Evolutionary conservation across 2,113 vertebrate genomes (phyloP).

Genomic region (Dendrocopos noguchii): DNA sequence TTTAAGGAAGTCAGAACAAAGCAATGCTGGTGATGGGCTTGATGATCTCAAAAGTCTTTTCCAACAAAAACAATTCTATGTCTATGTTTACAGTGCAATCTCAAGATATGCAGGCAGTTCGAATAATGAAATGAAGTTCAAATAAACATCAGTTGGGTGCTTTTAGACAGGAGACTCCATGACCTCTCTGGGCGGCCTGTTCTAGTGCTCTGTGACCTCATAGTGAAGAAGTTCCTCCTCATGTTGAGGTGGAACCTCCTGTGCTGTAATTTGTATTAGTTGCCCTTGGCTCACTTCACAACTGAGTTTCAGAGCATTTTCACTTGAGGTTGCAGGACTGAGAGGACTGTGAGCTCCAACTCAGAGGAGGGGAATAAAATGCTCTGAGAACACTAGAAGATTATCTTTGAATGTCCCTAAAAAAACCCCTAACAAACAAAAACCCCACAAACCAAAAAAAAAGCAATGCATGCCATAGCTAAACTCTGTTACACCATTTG

Average conservation of each 20-base stretch:
- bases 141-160: background rate
- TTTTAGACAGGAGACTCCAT: background rate
- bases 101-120: background rate
- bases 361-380: background rate
- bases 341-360: background rate
- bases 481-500: background rate
- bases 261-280: no score
- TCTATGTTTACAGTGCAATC: background rate
- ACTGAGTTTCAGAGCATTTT: background rate
- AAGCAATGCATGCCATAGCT: background rate
- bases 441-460: background rate
- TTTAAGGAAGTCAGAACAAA: background rate
- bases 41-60: no score
- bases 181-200: no score
- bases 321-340: background rate
- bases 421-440: background rate
- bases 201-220: no score
- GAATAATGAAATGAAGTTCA: background rate
- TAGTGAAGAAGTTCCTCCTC: no score
- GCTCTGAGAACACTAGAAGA: background rate
- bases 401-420: background rate
- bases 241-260: no score
- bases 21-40: background rate
- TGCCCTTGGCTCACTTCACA: background rate
- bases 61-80: background rate